Conservation (phyloP, 2,113 vertebrate species). For the Ahaetulla prasina region DNA sequence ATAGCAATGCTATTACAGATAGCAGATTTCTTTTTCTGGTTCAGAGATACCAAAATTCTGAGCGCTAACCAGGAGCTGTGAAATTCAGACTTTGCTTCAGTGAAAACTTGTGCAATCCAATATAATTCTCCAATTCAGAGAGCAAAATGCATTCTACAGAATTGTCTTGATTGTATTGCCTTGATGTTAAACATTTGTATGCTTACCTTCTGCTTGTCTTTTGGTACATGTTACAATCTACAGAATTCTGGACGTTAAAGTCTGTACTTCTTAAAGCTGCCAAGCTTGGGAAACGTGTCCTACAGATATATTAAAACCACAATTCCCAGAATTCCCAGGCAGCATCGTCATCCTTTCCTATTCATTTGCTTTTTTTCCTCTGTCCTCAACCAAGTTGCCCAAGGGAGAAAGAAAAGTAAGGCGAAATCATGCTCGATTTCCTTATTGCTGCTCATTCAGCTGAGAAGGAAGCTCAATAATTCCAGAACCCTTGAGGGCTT, state of each 20-base stretch:
- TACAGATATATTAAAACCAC: neutral
- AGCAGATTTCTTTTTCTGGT: neutral
- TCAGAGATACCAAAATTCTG: neutral
- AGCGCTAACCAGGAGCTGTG: neutral
- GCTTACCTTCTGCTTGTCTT: neutral
- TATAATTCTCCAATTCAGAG: neutral
- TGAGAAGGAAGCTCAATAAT: neutral
- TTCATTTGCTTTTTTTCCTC: neutral
- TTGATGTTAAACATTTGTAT: neutral
- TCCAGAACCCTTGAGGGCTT: neutral
- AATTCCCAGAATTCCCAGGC: neutral
- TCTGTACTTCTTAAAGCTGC: neutral
- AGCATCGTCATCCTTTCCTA: neutral
- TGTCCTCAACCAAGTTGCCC: neutral
- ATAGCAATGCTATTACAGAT: neutral
- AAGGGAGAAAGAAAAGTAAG: neutral
- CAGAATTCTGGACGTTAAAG: neutral
- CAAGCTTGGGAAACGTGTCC: neutral
- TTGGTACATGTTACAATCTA: neutral
- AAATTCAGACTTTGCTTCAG: neutral
- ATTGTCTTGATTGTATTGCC: neutral
- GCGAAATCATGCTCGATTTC: too few relatives aligned
- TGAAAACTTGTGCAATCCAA: neutral
- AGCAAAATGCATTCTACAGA: neutral
- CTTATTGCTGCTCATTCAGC: neutral